These are phyloP conservation scores for Bemisia tabaci DNA, from an alignment of 1,140 invertebrate species.

Conservation along the genomic window DNA sequence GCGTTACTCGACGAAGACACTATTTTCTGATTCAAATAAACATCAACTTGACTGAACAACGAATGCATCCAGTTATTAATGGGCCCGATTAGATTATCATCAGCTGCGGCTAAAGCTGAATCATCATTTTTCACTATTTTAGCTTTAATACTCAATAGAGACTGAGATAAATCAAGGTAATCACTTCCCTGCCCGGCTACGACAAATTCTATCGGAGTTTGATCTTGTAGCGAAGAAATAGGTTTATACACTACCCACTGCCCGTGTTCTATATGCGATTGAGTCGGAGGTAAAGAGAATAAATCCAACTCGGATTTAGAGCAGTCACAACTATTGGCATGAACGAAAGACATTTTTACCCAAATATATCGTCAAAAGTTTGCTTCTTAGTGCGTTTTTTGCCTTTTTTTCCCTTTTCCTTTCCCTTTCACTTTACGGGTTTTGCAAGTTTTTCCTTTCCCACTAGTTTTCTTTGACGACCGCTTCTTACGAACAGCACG, in stretches of 20 bases:
- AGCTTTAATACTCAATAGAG: constrained; percentile 27
- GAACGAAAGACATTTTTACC: constrained; percentile 20
- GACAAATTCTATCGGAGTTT: constrained; percentile 31
- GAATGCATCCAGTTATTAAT: constrained; percentile 31
- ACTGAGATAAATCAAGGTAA: constrained; percentile 30
- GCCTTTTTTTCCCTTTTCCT: constrained; percentile 2
- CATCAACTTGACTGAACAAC: constrained; percentile 31
- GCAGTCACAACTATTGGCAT: constrained; percentile 24
- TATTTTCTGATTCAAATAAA: constrained; percentile 34
- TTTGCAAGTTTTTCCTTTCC: constrained; percentile 2
- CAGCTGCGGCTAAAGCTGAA: constrained; percentile 13
- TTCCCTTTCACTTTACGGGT: constrained; percentile 4
- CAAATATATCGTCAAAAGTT: constrained; percentile 12
- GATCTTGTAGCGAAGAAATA: constrained; percentile 27
- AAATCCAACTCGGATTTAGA: too few species aligned
- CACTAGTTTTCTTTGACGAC: constrained; percentile 15
- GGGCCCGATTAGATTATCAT: constrained; percentile 18
- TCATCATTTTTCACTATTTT: constrained; percentile 22
- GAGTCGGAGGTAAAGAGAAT: constrained; percentile 30
- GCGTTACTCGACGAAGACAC: constrained; percentile 30
- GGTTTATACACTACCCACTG: constrained; percentile 31
- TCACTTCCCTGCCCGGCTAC: constrained; percentile 27
- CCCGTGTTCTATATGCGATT: constrained; percentile 29
- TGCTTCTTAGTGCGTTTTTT: neutral
- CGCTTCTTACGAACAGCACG: neutral